Conservation (phyloP, 2,888 invertebrate species). For the Chaetogeoica ovagalla region DNA sequence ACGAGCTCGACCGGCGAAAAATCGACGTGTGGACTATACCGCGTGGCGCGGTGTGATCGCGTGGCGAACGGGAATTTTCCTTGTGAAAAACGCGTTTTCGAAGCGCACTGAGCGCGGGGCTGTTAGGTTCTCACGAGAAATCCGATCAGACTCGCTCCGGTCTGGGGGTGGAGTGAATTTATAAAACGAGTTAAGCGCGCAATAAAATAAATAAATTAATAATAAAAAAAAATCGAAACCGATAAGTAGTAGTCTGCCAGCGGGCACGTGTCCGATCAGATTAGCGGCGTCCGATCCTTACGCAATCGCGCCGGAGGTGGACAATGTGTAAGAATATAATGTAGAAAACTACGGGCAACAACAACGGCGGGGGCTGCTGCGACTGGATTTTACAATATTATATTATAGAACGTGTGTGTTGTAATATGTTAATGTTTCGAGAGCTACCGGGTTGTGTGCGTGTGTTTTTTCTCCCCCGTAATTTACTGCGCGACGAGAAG, state of each 20-base stretch:
- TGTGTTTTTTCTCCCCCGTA: neutral
- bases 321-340: slow-evolving; percentile 37
- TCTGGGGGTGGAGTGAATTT: too few relatives aligned
- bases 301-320: slow-evolving; percentile 40
- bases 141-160: too few relatives aligned
- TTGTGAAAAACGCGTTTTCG: too few relatives aligned
- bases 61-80: too few relatives aligned
- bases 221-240: slow-evolving; percentile 16
- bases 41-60: too few relatives aligned
- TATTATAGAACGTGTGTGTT: neutral
- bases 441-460: slow-evolving; percentile 21
- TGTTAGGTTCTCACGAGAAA: too few relatives aligned
- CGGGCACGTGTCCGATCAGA: slow-evolving; percentile 49
- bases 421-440: neutral
- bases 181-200: too few relatives aligned
- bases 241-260: slow-evolving; percentile 28
- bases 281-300: slow-evolving; percentile 16
- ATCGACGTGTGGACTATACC: too few relatives aligned
- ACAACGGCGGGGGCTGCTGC: too few relatives aligned
- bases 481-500: neutral
- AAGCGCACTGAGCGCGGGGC: too few relatives aligned
- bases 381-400: slow-evolving; percentile 43
- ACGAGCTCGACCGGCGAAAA: too few relatives aligned
- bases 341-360: neutral
- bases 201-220: neutral